Evolutionary conservation across 2,888 invertebrate genomes (phyloP), one percentile per base, ranked within the genome.

Genomic region (Drosophila seclusa): DNA sequence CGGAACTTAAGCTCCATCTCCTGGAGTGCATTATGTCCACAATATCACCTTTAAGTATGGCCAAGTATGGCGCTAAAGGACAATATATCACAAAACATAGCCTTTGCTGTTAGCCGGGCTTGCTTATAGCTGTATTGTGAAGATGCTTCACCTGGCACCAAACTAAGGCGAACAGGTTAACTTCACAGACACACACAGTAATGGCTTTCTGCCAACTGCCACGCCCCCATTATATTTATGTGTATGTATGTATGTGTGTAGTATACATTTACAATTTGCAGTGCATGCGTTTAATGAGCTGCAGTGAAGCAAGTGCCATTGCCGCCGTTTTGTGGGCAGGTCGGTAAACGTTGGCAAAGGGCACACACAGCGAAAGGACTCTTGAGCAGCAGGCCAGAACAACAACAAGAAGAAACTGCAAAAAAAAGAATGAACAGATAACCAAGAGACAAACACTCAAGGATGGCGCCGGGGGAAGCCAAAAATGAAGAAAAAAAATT

Each of bases 221-320:
- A 64, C 64, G 65, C 71, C 76, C 58, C 24, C 31, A 57, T 13
- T 58, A 27, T 71, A 48, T 59, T 64, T 57, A 42, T 50, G 27
- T 45, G 16, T 29, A 29, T 29, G 24, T 38, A 55, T 29, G 18
- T 11, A 16, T 24, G 4, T 24, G 21, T 54, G 34, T 18, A 34
- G 10, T 24, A 27, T 54, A 38, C 38, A 53, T 60, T 60, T 60
- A 66, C 67, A 62, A 79, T 60, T 69, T 67, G 62, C 68, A 38
- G 78, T 74, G 86, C 73, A 83, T 83, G 86, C 81, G 69, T 80
- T 85, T 88, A 85, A 85, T 88, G 89, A 85, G 87, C 81, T 88
- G 81, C 87, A 73, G 69, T 62, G 68, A 68, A 73, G 73, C 78
- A 68, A 55, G 45, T 49, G 55, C 45, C 38, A 42, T 52, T 58